A percentile compares a stretch with the other conserved stretches of the same genome.
Conservation (phyloP, 1,140 invertebrate species). For the Drosophila nebulosa region DNA sequence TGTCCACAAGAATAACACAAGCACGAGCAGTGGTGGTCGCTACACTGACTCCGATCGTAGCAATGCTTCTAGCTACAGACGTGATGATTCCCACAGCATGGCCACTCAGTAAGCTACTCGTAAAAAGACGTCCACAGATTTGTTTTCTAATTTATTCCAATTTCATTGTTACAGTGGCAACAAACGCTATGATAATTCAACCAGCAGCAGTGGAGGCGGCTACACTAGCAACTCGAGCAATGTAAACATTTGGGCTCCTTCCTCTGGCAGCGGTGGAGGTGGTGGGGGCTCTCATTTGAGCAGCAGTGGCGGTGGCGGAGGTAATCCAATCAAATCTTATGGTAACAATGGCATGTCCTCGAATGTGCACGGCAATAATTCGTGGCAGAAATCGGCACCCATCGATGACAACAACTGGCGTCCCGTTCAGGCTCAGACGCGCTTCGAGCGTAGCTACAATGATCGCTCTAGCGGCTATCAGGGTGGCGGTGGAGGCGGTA, state of each 20-base stretch:
- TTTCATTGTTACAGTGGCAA: constrained; percentile 29
- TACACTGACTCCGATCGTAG: constrained; percentile 65
- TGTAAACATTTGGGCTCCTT: constrained; percentile 65
- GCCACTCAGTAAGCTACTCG: constrained; percentile 29
- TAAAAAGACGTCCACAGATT: not conserved
- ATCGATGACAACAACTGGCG: constrained; percentile 73
- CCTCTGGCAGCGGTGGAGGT: constrained; percentile 30
- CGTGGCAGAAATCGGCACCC: constrained; percentile 64
- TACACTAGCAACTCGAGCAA: constrained; percentile 61
- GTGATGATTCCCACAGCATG: constrained; percentile 66
- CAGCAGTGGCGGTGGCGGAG: constrained; percentile 29
- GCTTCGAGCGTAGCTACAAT: constrained; percentile 77
- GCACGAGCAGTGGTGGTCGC: constrained; percentile 45
- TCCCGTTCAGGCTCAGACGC: constrained; percentile 56
- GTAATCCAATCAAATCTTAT: constrained; percentile 61
- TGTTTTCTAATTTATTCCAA: not conserved
- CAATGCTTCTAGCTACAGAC: constrained; percentile 62
- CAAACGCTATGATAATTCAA: constrained; percentile 74
- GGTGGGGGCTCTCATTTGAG: constrained; percentile 52
- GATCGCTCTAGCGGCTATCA: constrained; percentile 72
- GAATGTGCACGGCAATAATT: constrained; percentile 64
- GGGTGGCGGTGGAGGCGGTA: constrained; percentile 39
- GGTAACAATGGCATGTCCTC: constrained; percentile 70
- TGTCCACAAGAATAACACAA: constrained; percentile 56
- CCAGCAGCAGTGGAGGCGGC: constrained; percentile 46